Evolutionary conservation across 37 sponge, comb jelly and placozoan genomes (phyloP), one percentile per base, ranked within the genome.

Genomic region (Oscarella lobularis): DNA sequence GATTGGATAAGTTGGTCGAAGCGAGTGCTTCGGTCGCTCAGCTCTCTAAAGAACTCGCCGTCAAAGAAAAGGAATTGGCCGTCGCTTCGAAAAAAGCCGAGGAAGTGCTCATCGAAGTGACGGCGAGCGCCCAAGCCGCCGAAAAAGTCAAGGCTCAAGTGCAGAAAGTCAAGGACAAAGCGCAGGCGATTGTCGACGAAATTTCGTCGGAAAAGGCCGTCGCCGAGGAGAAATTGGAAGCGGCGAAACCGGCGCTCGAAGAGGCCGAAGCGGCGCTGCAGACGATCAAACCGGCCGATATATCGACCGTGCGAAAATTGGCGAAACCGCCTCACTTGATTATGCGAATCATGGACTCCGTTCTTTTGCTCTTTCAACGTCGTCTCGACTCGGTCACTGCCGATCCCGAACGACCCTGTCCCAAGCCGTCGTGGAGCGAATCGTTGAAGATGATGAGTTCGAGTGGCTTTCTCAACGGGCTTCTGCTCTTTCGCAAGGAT

Each of bases 291-390:
- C 82, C 99, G 38, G 84, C 82, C 6, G 87, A 98, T 76, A 98
- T 98, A 67, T 83, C 99, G 36, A 94, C 99, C 41, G 99, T 98
- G 3, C 80, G 99, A 6, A 94, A 95, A 75, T 84, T 98, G 39
- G 92, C 84, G 31, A 98, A 94, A 66, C 99, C 99, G 2, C 99
- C 99, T 35, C 99, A 98, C 75, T 86, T 98, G 60, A 98, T 98
- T 76, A 98, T 98, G 99, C 77, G 99, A 33, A 98, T 98, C 80
- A 98, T 98, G 99, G 99, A 98, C 83, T 91, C 87, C 68, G 95
- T 94, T 36, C 75, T 98, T 67, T 83, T 98, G 30, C 86, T 98
- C 31, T 95, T 98, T 75, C 87, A 87, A 67, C 77, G 82, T 48
- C 74, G 40, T 14, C 31, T 98, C 0, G 79, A 81, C 38, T 41